Evolutionary conservation across 2,888 invertebrate species (phyloP).

Genomic region (Tubulanus polymorphus): DNA sequence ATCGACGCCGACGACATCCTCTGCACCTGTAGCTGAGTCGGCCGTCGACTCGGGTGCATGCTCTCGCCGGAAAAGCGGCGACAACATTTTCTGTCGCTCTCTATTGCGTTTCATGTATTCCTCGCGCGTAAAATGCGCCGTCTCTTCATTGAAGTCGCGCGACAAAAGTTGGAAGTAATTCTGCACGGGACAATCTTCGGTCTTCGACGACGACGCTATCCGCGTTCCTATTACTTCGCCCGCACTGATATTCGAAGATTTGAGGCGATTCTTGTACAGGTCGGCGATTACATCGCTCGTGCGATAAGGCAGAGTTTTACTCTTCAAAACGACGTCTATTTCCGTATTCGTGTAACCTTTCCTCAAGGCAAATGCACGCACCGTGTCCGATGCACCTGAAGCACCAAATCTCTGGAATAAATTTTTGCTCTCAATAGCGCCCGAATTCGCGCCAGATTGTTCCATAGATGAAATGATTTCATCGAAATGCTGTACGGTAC

Average conservation of each 20-base stretch:
- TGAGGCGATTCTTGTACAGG: too few species aligned
- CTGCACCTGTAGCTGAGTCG: too few species aligned
- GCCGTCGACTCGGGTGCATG: not conserved
- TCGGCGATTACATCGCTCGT: too few species aligned
- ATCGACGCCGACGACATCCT: too few species aligned
- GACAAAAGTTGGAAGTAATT: slow-evolving; percentile 25
- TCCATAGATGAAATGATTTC: not conserved
- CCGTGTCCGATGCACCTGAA: not conserved
- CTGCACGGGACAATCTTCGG: slow-evolving; percentile 17
- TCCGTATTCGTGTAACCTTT: slow-evolving; percentile 24
- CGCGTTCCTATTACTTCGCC: too few species aligned
- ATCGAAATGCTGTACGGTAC: not conserved
- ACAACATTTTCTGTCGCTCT: slow-evolving; percentile 26
- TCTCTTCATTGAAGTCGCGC: slow-evolving; percentile 25
- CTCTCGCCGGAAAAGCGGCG: slow-evolving; percentile 20
- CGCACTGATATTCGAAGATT: too few species aligned
- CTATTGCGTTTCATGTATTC: slow-evolving; percentile 28
- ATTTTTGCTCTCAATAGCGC: not conserved
- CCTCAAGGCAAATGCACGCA: slow-evolving; percentile 20
- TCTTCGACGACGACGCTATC: not conserved
- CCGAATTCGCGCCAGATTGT: not conserved
- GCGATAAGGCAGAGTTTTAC: too few species aligned
- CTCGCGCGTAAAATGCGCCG: slow-evolving; percentile 20
- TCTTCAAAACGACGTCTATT: slow-evolving; percentile 23
- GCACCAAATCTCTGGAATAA: not conserved